Evolutionary conservation across 2,113 vertebrate genomes (phyloP).

Genomic region (Seriola quinqueradiata): DNA sequence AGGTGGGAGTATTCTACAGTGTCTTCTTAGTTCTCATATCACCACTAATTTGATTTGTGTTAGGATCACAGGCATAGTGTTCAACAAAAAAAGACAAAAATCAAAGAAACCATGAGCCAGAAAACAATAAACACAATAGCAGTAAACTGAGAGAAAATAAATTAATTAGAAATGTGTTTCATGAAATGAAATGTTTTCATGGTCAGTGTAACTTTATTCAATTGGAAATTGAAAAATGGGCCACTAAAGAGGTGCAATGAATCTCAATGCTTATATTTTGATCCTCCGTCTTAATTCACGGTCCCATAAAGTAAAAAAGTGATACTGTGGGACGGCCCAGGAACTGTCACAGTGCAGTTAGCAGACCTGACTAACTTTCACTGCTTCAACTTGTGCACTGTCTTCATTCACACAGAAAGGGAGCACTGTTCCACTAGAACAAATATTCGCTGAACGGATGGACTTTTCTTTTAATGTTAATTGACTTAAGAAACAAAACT

Average conservation of each 20-base stretch:
- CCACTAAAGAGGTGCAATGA: neutral
- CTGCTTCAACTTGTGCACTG: neutral
- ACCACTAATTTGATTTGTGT: neutral
- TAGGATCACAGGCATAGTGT: neutral
- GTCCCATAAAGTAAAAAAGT: too few species aligned
- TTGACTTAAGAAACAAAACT: neutral
- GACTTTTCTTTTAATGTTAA: slow-evolving; percentile 9
- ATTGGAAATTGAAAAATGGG: neutral
- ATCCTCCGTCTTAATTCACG: too few species aligned
- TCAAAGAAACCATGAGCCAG: neutral
- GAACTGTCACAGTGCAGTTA: neutral
- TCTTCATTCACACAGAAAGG: neutral
- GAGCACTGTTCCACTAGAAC: neutral
- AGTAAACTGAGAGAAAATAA: neutral
- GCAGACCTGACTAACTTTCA: neutral
- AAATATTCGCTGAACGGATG: neutral
- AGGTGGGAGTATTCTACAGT: neutral
- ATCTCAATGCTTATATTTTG: neutral
- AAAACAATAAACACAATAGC: neutral
- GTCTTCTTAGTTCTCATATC: neutral
- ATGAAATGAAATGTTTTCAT: neutral
- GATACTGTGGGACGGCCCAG: too few species aligned
- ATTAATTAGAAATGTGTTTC: too few species aligned
- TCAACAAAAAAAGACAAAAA: neutral
- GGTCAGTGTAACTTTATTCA: neutral